These are phyloP conservation scores for Petrocephalus zakoni DNA, from an alignment of 2,113 vertebrate species.

Conservation along the genomic window DNA sequence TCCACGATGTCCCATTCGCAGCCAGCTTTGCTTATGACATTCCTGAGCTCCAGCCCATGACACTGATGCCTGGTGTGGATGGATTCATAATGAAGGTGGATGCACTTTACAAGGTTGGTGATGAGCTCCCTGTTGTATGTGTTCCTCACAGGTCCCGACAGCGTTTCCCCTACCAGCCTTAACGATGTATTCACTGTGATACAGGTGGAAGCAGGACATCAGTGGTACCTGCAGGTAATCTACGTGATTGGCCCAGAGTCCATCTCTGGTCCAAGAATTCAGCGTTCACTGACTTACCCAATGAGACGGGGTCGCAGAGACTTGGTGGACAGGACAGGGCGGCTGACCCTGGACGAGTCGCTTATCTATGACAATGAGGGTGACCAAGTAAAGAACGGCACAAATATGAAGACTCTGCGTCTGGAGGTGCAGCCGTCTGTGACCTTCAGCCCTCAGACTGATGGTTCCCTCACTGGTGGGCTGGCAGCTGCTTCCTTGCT, in stretches of 20 bases:
- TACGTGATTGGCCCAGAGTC: constrained; percentile 87
- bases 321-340: constrained; percentile 59
- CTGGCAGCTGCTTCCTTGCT: constrained; percentile 70
- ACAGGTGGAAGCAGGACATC: constrained; percentile 94
- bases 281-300: constrained; percentile 67
- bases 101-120: constrained; percentile 85
- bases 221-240: constrained; percentile 98
- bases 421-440: constrained; percentile 67
- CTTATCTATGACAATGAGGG: constrained; percentile 94
- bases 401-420: constrained; percentile 89
- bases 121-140: background rate
- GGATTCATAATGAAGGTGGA: constrained; percentile 95
- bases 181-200: constrained; percentile 17
- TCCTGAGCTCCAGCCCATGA: constrained; percentile 71
- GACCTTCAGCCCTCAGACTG: constrained; percentile 65
- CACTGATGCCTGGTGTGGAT: constrained; percentile 84
- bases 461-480: constrained; percentile 75
- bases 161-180: background rate
- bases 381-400: constrained; percentile 90
- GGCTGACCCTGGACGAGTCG: constrained; percentile 72
- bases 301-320: constrained; percentile 69
- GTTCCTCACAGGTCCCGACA: background rate
- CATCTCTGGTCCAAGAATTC: constrained; percentile 69
- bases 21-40: constrained; percentile 81
- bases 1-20: constrained; percentile 93